Conservation (phyloP, 2,113 vertebrate species). For the Psephotus haematonotus region DNA sequence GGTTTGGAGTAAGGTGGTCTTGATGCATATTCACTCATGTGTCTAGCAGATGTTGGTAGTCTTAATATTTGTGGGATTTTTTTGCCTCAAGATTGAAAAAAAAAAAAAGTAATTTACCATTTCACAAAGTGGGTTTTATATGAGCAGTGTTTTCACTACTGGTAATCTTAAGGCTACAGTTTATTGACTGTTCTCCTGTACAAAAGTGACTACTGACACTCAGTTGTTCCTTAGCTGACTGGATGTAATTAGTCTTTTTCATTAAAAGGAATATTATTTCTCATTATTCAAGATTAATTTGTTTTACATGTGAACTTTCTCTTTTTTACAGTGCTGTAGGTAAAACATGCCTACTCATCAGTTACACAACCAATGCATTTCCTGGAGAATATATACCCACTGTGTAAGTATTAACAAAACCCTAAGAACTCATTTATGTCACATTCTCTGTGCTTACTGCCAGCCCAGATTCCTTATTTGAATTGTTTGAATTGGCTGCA, state of each 20-base stretch:
- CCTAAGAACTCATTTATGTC: neutral
- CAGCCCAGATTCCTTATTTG: neutral
- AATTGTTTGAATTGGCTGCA: neutral
- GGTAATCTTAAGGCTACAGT: neutral
- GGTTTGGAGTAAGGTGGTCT: neutral
- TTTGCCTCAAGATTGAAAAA: neutral
- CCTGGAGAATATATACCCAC: slow-evolving; percentile 99
- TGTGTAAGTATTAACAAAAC: slow-evolving; percentile 84
- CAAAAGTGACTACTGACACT: neutral
- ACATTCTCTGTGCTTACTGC: neutral
- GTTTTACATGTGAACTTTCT: slow-evolving; percentile 19
- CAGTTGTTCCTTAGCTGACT: neutral
- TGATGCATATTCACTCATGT: neutral
- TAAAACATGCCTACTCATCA: slow-evolving; percentile 99
- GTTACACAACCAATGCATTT: slow-evolving; percentile 98
- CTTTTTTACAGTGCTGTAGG: slow-evolving; percentile 88
- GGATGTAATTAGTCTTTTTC: neutral
- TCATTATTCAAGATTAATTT: neutral
- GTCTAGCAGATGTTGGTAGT: neutral
- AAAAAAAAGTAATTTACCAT: neutral
- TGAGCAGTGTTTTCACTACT: neutral
- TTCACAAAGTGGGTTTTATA: neutral
- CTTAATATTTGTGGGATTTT: neutral
- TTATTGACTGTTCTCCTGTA: neutral
- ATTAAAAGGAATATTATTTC: neutral